Evolutionary conservation across 2,797 vertebrate genomes (phyloP).

Genomic region (Furcifer pardalis): DNA sequence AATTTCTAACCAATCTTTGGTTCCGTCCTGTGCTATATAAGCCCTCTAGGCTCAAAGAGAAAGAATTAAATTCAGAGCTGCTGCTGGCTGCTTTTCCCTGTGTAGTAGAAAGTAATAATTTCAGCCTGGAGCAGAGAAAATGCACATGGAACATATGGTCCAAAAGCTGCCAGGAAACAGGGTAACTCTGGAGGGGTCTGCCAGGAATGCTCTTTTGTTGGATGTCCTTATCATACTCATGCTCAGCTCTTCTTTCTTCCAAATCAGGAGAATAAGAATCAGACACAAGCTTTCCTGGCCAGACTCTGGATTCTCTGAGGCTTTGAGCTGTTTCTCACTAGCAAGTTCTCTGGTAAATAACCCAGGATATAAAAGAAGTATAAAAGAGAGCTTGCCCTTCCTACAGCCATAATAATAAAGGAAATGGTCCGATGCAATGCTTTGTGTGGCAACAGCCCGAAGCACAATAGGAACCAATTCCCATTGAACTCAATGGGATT

Average conservation of each 20-base stretch:
- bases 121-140: background rate
- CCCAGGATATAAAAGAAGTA: background rate
- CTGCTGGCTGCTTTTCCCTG: slow-evolving; percentile 15
- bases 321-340: background rate
- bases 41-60: background rate
- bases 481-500: background rate
- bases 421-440: background rate
- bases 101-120: background rate
- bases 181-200: background rate
- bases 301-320: background rate
- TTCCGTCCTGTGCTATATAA: background rate
- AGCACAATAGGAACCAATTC: background rate
- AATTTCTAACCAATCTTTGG: slow-evolving; percentile 4
- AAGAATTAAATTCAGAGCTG: background rate
- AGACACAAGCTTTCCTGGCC: background rate
- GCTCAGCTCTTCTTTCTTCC: slow-evolving; percentile 2
- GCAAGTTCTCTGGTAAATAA: background rate
- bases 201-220: slow-evolving; percentile 26
- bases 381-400: background rate
- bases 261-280: slow-evolving; percentile 20
- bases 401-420: background rate
- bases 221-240: slow-evolving; percentile 13
- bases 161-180: slow-evolving; percentile 19
- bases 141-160: slow-evolving; percentile 11
- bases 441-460: background rate